Base-by-base conservation (phyloP, 1,140 invertebrate genomes). In the Dendroctonus ponderosae region DNA sequence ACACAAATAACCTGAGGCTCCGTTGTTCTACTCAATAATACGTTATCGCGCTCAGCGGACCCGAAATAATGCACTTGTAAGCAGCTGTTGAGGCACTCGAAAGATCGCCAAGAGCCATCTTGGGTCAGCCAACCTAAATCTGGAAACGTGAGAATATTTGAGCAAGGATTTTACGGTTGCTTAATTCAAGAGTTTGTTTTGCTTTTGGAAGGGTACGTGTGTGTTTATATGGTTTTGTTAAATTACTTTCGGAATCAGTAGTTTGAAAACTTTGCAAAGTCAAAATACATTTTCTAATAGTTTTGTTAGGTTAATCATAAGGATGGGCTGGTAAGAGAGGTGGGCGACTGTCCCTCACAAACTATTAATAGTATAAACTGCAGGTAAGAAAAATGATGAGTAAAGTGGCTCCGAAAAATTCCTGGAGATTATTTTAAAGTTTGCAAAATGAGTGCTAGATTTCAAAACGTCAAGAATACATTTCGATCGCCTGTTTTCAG, bases 21-120 rank as follows among this genome's bases (percentile, higher is more conserved):
- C 70, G 73, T 71, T 73, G 73, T 73, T 74, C 74, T 71, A 68
- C 74, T 74, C 74, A 72, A 76, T 76, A 76, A 74, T 76, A 74
- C 70, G 71, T 73, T 75, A 76, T 76, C 71, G 70, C 70, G 74
- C 71, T 73, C 70, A 67, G 62, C 69, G 70, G 72, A 73, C 71
- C 70, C 70, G 71, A 73, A 76, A 67, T 76, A 73, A 76, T 73
- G 73, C 70, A 75, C 68, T 72, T 73, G 71, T 69, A 66, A 72
- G 74, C 70, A 69, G 72, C 70, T 73, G 70, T 71, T 71, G 69
- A 70, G 67, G 66, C 70, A 71, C 66, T 68, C 58, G 64, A 26
- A 57, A 66, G 62, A 70, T 72, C 62, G 71, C 71, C 71, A 62
- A 54, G 59, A 69, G 71, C 66, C 66, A 70, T 52, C 68, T 72